Base-by-base conservation (phyloP, 2,113 vertebrate genomes). In the Cnemophilus loriae region DNA sequence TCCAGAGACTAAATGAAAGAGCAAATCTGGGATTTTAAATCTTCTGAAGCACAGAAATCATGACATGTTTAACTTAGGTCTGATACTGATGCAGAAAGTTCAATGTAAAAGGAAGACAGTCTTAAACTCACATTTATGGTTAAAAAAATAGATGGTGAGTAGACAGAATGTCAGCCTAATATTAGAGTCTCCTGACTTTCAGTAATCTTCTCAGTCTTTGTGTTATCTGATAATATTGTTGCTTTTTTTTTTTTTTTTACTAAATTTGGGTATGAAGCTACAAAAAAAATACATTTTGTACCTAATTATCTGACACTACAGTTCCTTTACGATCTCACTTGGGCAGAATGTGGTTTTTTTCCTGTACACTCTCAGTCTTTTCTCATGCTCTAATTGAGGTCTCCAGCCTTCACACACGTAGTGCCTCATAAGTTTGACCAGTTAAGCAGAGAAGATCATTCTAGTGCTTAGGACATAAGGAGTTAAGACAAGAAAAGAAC, bases 381-480 rank as follows among this genome's bases (percentile, higher is more conserved):
- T 94, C 80, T 95, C 89, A 68, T 92, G 84, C 87, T 91, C 90
- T 96, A 82, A 84, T 78, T 7, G 3, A 91, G 81, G 93, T 96
- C 90, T 94, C 53, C 49, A 94, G 93, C 88, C 85, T 90, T 95
- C 93, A 92, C 53, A 93, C 84, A 16, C 4, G 37, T 39, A 73
- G 88, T 95, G 87, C 86, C 92, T 95, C 89, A 89, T 69, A 77
- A 93, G 93, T 94, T 83, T 88, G 91, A 97, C 89, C 84, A 91
- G 86, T 68, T 91, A 94, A 91, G 86, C 92, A 96, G 88, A 96
- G 93, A 95, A 92, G 83, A 89, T 94, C 90, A 94, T 90, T 90
- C 90, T 87, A 95, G 92, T 92, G 90, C 92, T 85, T 93, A 73
- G 82, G 69, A 95, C 50, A 60, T 23, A 89, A 55, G 44, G 65